Percentiles rank a stretch among this genome's conserved stretches.
phyloP scores from a whole-genome alignment of 2,113 vertebrate genomes.

The Hyla sarda region DNA sequence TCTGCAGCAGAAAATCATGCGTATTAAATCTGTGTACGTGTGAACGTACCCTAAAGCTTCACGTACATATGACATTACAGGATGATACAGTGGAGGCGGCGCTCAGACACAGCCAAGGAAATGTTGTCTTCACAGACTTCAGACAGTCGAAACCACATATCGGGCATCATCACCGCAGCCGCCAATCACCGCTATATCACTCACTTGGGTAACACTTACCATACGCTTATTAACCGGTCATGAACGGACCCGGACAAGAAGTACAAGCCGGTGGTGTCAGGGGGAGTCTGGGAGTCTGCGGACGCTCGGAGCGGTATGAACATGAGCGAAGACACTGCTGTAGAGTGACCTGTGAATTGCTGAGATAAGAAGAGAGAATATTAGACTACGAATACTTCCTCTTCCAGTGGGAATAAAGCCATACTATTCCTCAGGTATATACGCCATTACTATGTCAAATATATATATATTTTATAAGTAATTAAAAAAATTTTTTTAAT shows the following conservation, averaged over 20 bases:
- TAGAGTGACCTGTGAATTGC: constrained; percentile 96
- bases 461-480: no score
- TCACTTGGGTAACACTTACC: constrained; percentile 76
- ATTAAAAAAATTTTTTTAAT: no score
- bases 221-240: constrained; percentile 93
- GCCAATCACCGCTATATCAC: neutral
- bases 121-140: constrained; percentile 60
- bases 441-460: no score
- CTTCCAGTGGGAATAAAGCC: no score
- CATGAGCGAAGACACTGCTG: constrained; percentile 87
- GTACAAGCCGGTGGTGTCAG: constrained; percentile 89
- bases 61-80: no score
- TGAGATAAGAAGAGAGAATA: constrained; percentile 62
- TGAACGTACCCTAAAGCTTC: no score
- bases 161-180: neutral
- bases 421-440: no score
- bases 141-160: constrained; percentile 59
- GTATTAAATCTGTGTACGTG: no score
- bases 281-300: constrained; percentile 77
- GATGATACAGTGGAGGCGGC: constrained; percentile 11
- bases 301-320: constrained; percentile 88
- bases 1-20: no score
- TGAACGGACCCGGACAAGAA: constrained; percentile 93
- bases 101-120: constrained; percentile 66
- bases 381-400: no score